Base-by-base conservation (phyloP, 2,113 vertebrate species). In the Apodemus speciosus region DNA sequence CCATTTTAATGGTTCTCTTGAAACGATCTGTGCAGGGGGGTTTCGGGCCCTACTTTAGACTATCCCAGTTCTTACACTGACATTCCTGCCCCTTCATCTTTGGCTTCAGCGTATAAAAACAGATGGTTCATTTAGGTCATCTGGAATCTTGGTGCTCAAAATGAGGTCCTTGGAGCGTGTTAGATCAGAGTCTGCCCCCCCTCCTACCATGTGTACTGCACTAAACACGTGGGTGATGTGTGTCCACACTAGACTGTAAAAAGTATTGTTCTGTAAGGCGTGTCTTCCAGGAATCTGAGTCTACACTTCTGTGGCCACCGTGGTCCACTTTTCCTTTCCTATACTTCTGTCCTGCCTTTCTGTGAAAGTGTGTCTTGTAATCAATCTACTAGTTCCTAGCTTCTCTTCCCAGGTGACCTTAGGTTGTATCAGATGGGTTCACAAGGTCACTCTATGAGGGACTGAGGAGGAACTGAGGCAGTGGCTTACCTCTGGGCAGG, bases 311-410 rank as follows among this genome's bases (percentile, higher is more conserved):
- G 69, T 89, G 81, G 25, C 35, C 25, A 5, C 68, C 1, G 25
- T 40, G 35, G 21, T 51, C 49, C 35, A 20, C 2, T 3, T 27
- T 43, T 16, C 13, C 43, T 51, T 88, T 14, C 30, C 56, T 18
- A 9, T 73, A 32, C 9, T 23, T 94, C 89, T 76, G 77, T 77
- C 88, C 88, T 79, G 69, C 90, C 89, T 95, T 90, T 94, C 93
- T 40, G 20, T 66, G 30, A 66, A 32, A 66, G 13, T 66, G 30
- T 66, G 30, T 90, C 89, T 60, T 72, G n/a, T 79, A 8, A 30
- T 15, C 80, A 58, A 62, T 81, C 6, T 23, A 14, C 35, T 38
- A n/a, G 49, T 23, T 81, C 13, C 56, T 62, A 38, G 38, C 23
- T 38, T n/a, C 38, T 83, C 79, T 60, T 43, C 76, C 49, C 75